Evolutionary conservation across 2,888 invertebrate species (phyloP).

Genomic region (Busseola fusca): DNA sequence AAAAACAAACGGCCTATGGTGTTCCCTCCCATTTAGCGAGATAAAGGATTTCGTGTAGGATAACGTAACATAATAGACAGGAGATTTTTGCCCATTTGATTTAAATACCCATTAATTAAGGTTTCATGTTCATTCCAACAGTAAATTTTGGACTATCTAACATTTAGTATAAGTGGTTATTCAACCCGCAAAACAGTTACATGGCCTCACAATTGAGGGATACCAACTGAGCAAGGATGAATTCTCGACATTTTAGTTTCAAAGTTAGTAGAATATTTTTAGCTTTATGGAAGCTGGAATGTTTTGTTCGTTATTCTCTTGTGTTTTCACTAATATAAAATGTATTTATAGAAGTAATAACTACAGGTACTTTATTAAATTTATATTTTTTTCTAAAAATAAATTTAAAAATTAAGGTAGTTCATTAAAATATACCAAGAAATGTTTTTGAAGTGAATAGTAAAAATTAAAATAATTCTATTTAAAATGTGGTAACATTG

Average conservation of each 20-base stretch:
- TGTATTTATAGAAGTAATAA: background rate
- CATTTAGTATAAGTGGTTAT: constrained; percentile 56
- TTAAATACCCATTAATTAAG: constrained; percentile 55
- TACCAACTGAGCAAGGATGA: constrained; percentile 37
- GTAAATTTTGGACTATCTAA: constrained; percentile 60
- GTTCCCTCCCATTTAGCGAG: background rate
- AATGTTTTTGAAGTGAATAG: constrained; percentile 5
- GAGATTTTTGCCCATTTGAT: constrained; percentile 53
- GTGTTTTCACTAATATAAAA: background rate
- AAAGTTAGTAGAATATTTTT: constrained; percentile 28
- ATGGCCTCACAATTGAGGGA: constrained; percentile 37
- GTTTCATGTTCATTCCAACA: constrained; percentile 53
- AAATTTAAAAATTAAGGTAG: background rate
- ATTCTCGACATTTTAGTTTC: constrained; percentile 37
- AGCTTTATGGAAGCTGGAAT: constrained; percentile 1
- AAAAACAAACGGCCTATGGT: background rate
- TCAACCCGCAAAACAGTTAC: constrained; percentile 48
- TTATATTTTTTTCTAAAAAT: background rate
- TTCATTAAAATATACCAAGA: background rate
- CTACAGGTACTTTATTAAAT: background rate
- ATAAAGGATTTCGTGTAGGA: constrained; percentile 17
- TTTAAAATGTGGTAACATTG: constrained; percentile 58
- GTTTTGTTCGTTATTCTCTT: background rate
- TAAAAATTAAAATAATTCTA: constrained; percentile 33
- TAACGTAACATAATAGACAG: constrained; percentile 41